Percentiles rank a stretch among this genome's conserved stretches.
Conservation (phyloP, 2,888 invertebrate genomes). For the Theodoxus fluviatilis region DNA sequence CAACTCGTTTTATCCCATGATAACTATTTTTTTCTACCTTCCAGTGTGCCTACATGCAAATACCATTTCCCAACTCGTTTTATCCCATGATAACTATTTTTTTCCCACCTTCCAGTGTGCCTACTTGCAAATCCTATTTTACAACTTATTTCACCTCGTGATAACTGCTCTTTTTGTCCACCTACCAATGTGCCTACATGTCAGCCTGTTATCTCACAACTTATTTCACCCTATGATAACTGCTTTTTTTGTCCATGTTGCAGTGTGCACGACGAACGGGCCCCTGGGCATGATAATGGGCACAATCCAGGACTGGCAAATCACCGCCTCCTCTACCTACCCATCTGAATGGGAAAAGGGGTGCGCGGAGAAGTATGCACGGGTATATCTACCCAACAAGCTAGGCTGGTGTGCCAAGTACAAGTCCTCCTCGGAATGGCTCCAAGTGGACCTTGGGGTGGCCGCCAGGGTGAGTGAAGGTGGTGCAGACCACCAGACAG, state of each 20-base stretch:
- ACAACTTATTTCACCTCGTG: neutral
- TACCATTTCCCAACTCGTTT: neutral
- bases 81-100: too few species aligned
- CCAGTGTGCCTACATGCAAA: too few species aligned
- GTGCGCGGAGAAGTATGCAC: constrained; percentile 67
- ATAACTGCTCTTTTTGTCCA: too few species aligned
- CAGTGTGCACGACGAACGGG: constrained; percentile 56
- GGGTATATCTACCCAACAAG: constrained; percentile 66
- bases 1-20: too few species aligned
- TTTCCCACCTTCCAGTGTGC: too few species aligned
- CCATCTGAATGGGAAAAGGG: constrained; percentile 64
- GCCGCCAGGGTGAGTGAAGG: constrained; percentile 64
- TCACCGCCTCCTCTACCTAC: constrained; percentile 68
- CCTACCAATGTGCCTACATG: too few species aligned
- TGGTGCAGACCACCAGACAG: neutral
- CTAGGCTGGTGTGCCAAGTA: constrained; percentile 69
- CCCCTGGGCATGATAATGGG: constrained; percentile 68
- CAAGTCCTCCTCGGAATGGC: constrained; percentile 68
- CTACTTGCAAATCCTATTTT: neutral
- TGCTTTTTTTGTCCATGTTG: constrained; percentile 26
- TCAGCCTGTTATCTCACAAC: neutral
- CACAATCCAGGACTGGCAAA: constrained; percentile 69
- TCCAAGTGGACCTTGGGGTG: constrained; percentile 69
- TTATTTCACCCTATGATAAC: neutral
- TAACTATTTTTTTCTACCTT: too few species aligned